Percentiles rank a stretch among this genome's conserved stretches.
phyloP scores from a whole-genome alignment of 2,113 vertebrate species.

The Neolamprologus brichardi region DNA sequence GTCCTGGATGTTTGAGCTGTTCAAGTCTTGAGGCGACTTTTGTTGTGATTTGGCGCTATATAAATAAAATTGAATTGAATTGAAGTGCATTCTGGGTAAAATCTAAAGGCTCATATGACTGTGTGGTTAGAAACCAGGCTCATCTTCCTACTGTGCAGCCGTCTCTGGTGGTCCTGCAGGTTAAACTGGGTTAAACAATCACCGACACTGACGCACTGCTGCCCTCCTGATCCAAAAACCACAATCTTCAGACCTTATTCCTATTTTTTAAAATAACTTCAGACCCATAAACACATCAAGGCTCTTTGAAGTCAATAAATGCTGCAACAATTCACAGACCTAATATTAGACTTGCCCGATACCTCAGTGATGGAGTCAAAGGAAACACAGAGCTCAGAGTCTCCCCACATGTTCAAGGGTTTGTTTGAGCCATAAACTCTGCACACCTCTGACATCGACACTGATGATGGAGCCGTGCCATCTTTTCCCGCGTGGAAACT shows the following conservation, averaged over 20 bases:
- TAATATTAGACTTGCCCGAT: neutral
- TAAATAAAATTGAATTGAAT: too few species aligned
- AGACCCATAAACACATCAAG: accelerated
- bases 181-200: neutral
- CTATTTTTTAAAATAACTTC: accelerated
- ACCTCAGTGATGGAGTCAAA: neutral
- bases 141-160: neutral
- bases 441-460: neutral
- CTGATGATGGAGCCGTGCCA: neutral
- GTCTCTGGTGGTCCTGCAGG: neutral
- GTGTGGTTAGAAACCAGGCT: neutral
- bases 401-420: neutral
- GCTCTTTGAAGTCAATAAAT: neutral
- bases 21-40: neutral
- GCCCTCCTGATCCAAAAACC: accelerated
- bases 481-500: neutral
- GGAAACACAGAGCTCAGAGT: neutral
- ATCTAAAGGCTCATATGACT: neutral
- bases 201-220: accelerated
- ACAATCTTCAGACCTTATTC: neutral
- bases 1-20: neutral
- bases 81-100: neutral
- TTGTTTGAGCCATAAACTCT: neutral
- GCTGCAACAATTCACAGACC: neutral
- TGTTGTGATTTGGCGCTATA: too few species aligned